phyloP scores from a whole-genome alignment of 2,797 vertebrate genomes.

The Semotilus atromaculatus region DNA sequence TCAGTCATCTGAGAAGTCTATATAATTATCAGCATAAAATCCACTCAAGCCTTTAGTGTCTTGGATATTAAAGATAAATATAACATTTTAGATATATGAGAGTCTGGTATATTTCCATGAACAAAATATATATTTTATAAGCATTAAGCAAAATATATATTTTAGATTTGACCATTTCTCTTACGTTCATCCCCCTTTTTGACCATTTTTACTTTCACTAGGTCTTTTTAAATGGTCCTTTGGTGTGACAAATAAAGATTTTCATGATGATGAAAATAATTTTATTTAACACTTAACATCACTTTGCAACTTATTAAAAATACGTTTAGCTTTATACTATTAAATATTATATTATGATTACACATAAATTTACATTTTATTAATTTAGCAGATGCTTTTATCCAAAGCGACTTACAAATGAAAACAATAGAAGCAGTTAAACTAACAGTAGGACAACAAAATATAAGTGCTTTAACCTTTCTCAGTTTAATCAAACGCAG shows the following conservation, averaged over 20 bases:
- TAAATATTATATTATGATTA: not conserved
- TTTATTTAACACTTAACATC: not conserved
- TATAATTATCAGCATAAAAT: slow-evolving; percentile 18
- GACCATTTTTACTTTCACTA: not conserved
- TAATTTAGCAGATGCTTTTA: no score
- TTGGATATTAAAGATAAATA: not conserved
- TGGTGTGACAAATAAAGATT: not conserved
- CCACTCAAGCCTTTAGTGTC: slow-evolving; percentile 8
- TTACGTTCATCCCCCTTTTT: not conserved
- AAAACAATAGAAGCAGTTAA: no score
- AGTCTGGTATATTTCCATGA: not conserved
- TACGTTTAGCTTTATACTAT: not conserved
- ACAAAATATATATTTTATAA: not conserved
- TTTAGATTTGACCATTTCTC: not conserved
- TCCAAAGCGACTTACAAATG: no score
- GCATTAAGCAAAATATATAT: not conserved
- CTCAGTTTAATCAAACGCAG: no score
- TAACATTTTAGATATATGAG: not conserved
- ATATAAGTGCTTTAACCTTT: no score
- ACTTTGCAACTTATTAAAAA: not conserved
- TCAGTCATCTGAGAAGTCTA: slow-evolving; percentile 20
- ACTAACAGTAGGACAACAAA: no score
- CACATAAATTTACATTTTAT: no score
- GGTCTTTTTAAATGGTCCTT: not conserved
- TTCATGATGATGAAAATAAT: no score